Percentiles rank a stretch among this genome's conserved stretches.
Evolutionary conservation across 2,888 invertebrate species (phyloP).

Genomic region (Falcaria lacertinaria): DNA sequence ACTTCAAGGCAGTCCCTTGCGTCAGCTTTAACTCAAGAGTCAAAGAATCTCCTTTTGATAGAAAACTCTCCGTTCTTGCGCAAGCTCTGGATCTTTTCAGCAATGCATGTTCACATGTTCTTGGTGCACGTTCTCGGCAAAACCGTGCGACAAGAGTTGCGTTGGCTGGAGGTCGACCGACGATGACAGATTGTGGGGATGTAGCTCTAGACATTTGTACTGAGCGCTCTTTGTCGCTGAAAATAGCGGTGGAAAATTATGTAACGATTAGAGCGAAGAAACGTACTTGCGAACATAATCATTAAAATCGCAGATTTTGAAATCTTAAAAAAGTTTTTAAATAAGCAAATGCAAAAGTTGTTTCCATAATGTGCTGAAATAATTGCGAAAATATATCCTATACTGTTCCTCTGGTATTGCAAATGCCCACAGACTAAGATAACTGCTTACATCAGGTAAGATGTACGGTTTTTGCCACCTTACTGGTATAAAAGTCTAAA

Average conservation of each 20-base stretch:
- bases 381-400: no score
- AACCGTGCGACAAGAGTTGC: slow-evolving; percentile 89
- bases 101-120: slow-evolving; percentile 90
- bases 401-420: no score
- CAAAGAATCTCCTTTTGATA: slow-evolving; percentile 89
- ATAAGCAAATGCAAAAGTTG: no score
- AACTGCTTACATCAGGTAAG: no score
- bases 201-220: slow-evolving; percentile 73
- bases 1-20: slow-evolving; percentile 92
- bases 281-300: no score
- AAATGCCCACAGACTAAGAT: no score
- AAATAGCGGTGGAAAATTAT: slow-evolving; percentile 17
- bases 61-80: slow-evolving; percentile 88
- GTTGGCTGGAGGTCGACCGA: slow-evolving; percentile 82
- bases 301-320: no score
- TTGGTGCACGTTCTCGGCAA: slow-evolving; percentile 89
- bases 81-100: slow-evolving; percentile 86
- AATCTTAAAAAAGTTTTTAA: no score
- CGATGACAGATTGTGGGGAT: slow-evolving; percentile 69
- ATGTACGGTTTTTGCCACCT: no score
- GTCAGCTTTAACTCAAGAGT: slow-evolving; percentile 89
- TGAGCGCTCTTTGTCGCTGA: slow-evolving; percentile 70
- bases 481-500: no score
- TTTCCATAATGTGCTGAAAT: no score
- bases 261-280: no score